Evolutionary conservation across 2,797 vertebrate genomes (phyloP).

Genomic region (Arnoldichthys spilopterus): DNA sequence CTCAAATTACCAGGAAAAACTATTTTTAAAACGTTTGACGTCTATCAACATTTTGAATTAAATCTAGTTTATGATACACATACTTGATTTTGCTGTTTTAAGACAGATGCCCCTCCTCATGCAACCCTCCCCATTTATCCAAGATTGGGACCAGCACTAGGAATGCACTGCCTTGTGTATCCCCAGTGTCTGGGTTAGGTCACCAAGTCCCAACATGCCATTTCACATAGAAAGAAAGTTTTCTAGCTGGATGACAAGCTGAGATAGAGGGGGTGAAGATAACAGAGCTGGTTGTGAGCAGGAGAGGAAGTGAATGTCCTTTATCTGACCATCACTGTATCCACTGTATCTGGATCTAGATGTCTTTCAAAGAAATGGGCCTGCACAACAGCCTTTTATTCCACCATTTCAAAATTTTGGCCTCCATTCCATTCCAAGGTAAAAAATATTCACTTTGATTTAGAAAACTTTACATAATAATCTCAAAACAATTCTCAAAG

Average conservation of each 20-base stretch:
- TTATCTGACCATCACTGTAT: slow-evolving; percentile 45
- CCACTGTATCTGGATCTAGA: slow-evolving; percentile 40
- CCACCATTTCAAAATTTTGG: not conserved
- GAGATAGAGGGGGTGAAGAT: slow-evolving; percentile 18
- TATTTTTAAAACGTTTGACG: too few species aligned
- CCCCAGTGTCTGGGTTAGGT: not conserved
- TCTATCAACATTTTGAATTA: too few species aligned
- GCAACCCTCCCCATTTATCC: too few species aligned
- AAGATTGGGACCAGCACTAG: too few species aligned
- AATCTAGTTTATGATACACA: too few species aligned
- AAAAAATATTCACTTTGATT: not conserved
- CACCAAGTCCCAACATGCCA: slow-evolving; percentile 52
- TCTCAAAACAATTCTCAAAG: not conserved
- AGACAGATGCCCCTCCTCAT: too few species aligned
- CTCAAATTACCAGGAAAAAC: too few species aligned
- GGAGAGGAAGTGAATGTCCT: slow-evolving; percentile 47
- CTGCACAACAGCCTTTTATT: slow-evolving; percentile 33
- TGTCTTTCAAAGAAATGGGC: slow-evolving; percentile 30
- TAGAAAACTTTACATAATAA: not conserved
- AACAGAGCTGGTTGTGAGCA: slow-evolving; percentile 10
- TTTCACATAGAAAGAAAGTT: slow-evolving; percentile 46
- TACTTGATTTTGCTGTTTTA: too few species aligned
- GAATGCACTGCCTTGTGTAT: too few species aligned
- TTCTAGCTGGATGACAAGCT: slow-evolving; percentile 33
- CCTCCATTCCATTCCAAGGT: not conserved